Percentiles rank a stretch among this genome's conserved stretches.
Evolutionary conservation across 2,888 invertebrate genomes (phyloP).

Genomic region (Heliconius aoede): DNA sequence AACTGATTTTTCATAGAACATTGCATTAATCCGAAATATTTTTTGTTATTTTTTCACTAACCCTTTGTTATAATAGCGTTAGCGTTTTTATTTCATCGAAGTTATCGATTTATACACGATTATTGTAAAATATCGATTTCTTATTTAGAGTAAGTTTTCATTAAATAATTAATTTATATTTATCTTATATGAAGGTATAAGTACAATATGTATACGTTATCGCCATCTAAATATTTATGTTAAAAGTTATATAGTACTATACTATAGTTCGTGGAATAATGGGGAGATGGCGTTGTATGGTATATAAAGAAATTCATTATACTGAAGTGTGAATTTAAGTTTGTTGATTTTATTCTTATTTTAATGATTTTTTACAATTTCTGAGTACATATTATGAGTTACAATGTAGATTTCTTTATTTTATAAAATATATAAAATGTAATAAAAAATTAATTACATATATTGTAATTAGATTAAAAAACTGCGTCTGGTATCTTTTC

Average conservation of each 20-base stretch:
- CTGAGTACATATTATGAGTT: too few relatives aligned
- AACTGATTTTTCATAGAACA: conserved; percentile 9
- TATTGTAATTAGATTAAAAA: too few relatives aligned
- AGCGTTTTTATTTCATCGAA: background rate
- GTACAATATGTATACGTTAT: conserved; percentile 42
- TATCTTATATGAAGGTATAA: background rate
- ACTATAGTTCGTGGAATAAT: conserved; percentile 21
- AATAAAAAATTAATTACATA: too few relatives aligned
- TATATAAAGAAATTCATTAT: background rate
- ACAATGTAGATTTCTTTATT: too few relatives aligned
- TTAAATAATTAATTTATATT: background rate
- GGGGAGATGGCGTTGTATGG: conserved; percentile 36
- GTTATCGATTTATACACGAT: background rate
- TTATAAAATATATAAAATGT: too few relatives aligned
- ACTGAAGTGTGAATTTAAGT: background rate
- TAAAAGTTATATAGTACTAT: conserved; percentile 28
- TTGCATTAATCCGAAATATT: background rate
- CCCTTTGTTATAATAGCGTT: background rate
- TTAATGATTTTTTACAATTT: background rate
- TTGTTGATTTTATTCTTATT: background rate
- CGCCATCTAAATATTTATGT: conserved; percentile 42
- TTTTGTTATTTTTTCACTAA: background rate
- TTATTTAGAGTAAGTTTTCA: background rate
- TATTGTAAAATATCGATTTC: background rate
- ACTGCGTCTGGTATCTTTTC: too few relatives aligned